A percentile compares a stretch with the other conserved stretches of the same genome.
These are phyloP conservation scores for Trichoplusia ni DNA, from an alignment of 1,140 invertebrate species.

Conservation along the genomic window DNA sequence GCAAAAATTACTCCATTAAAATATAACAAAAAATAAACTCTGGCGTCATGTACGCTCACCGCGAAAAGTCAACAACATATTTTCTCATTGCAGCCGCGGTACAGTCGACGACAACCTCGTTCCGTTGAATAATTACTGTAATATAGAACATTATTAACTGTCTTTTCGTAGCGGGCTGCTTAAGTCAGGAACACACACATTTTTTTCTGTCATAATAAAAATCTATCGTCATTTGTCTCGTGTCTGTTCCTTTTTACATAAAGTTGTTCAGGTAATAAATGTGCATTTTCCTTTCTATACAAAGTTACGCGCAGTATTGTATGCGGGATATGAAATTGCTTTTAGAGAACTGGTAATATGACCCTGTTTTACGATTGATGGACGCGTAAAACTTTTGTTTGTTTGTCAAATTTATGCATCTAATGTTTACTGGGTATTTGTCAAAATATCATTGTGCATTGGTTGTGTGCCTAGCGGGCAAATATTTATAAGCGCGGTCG, in stretches of 20 bases:
- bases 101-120: slow-evolving; percentile 41
- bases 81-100: slow-evolving; percentile 30
- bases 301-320: no score
- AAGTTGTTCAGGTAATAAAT: background rate
- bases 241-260: background rate
- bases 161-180: slow-evolving; percentile 1
- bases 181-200: slow-evolving; percentile 5
- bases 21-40: slow-evolving; percentile 1
- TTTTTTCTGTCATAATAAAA: slow-evolving; percentile 40
- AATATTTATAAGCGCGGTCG: no score
- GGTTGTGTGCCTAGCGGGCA: no score
- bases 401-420: no score
- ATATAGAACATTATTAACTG: slow-evolving; percentile 44
- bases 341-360: background rate
- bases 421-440: no score
- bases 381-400: background rate
- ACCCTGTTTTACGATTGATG: background rate
- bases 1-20: no score
- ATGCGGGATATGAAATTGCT: no score
- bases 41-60: background rate
- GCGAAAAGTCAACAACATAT: slow-evolving; percentile 22
- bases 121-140: slow-evolving; percentile 45
- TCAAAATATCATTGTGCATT: no score
- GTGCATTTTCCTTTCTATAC: background rate
- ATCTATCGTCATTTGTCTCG: slow-evolving; percentile 24